Evolutionary conservation across 2,797 vertebrate genomes (phyloP), one percentile per base, ranked within the genome.

Genomic region (Molossus alvarezi): DNA sequence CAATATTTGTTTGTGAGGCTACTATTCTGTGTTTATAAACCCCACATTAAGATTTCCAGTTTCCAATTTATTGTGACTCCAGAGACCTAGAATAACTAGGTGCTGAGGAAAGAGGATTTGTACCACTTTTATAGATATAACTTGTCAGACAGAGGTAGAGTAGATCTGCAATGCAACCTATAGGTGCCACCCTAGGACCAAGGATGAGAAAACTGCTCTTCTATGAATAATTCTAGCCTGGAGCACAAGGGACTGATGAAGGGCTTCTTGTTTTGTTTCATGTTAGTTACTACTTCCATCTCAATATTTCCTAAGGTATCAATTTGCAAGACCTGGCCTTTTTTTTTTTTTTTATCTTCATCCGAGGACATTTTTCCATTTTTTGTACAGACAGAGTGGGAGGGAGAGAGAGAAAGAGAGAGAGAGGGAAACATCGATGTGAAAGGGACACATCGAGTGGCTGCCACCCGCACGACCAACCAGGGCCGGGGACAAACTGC

Each of bases 11-110:
- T 71, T 58, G 12, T 69, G 45, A 62, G 67, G 13, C 64, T 82
- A 71, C 23, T 14, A 41, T 92, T 77, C 14, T 75, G 29, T 76
- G 65, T 72, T 33, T 64, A 23, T 64, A 72, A 85, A 88, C 1
- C 10, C 58, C 33, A n/a, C 5, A n/a, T 79, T 71, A 79, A 21
- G 67, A 25, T 93, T 82, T 20, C 48, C n/a, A 37, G 77, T 89
- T 86, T 81, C 37, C n/a, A 27, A 45, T 65, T 76, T 45, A 18
- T 3, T 91, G 51, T n/a, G 48, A 53, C 9, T 64, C 33, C 25
- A 83, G 41, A 77, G 57, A 82, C 9, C 25, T 37, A 81, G 53
- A 75, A 88, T 60, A 91, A 76, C n/a, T 87, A 92, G 29, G 48
- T 80, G 15, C 64, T 58, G 37, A 81, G 25, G 41, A 25, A 65